Percentiles rank a stretch among this genome's conserved stretches.
phyloP scores from a whole-genome alignment of 1,140 invertebrate species.

The roundworm (Caenorhabditis elegans) region WBcel235 BX284606.5:2896001-2896500 shows the following conservation, averaged over 20 bases:
- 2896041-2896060: not conserved
- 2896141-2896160: no score
- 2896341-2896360: conserved; percentile 8
- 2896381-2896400: no score
- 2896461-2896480: no score
- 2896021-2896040: conserved; percentile 19
- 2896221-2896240: not conserved
- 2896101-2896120: not conserved
- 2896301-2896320: not conserved
- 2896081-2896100: conserved; percentile 10
- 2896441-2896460: no score
- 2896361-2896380: conserved; percentile 7
- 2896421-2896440: no score
- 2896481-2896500: no score
- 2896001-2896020: conserved; percentile 7
- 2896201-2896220: not conserved
- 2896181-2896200: conserved; percentile 2
- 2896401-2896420: no score
- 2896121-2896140: no score
- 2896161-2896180: not conserved
- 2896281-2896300: not conserved
- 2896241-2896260: not conserved
- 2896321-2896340: not conserved
- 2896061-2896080: not conserved
- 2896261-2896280: not conserved